Conservation (phyloP, 2,113 vertebrate genomes). For the Caranx ignobilis region DNA sequence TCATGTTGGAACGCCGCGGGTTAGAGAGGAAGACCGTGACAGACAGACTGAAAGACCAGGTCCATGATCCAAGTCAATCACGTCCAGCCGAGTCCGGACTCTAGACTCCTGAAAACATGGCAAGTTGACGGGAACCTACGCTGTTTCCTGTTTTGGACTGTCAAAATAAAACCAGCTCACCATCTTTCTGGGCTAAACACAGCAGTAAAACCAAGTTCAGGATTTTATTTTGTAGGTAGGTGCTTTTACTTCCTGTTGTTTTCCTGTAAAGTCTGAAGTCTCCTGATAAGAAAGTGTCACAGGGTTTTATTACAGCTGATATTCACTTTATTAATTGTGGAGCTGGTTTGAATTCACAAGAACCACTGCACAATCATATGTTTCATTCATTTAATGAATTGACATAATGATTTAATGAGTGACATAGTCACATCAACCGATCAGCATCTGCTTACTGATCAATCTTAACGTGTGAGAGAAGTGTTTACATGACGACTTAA, state of each 20-base stretch:
- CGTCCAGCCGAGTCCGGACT: conserved; percentile 8
- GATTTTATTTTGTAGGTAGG: not conserved
- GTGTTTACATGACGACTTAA: conserved; percentile 23
- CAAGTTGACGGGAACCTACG: not conserved
- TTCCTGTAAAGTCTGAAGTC: not conserved
- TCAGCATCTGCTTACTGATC: too few relatives aligned
- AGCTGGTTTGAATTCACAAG: too few relatives aligned
- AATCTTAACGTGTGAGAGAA: too few relatives aligned
- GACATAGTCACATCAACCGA: too few relatives aligned
- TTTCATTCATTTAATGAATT: too few relatives aligned
- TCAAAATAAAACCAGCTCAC: conserved; percentile 48
- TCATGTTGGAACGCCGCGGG: conserved; percentile 64
- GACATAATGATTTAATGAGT: too few relatives aligned
- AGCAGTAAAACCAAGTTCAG: too few relatives aligned
- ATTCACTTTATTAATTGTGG: too few relatives aligned
- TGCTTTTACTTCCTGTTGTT: not conserved
- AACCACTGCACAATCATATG: too few relatives aligned
- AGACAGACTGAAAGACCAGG: not conserved
- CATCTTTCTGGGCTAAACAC: too few relatives aligned
- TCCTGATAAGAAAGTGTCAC: too few relatives aligned
- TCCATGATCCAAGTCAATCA: conserved; percentile 38
- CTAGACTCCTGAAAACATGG: not conserved
- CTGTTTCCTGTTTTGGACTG: conserved; percentile 12
- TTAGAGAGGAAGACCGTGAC: conserved; percentile 11
- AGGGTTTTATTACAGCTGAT: too few relatives aligned